These are phyloP conservation scores for Neoaliturus tenellus DNA, from an alignment of 2,888 invertebrate species.

Conservation along the genomic window DNA sequence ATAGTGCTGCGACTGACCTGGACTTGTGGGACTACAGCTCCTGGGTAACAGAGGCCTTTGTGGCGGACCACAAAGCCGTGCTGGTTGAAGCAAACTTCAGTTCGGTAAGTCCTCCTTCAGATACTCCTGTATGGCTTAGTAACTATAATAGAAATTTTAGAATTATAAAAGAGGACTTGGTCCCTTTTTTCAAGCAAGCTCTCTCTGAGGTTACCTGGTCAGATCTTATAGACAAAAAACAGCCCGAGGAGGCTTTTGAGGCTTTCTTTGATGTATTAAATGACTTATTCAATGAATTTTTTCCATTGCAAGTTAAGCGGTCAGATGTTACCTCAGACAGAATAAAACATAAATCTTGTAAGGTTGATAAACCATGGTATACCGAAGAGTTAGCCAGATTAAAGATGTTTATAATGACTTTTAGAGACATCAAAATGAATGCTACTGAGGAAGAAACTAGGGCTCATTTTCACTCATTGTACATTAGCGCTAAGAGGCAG, in stretches of 20 bases:
- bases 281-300: neutral
- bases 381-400: neutral
- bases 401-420: neutral
- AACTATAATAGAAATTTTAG: neutral
- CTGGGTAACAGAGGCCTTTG: neutral
- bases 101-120: neutral
- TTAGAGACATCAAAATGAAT: neutral
- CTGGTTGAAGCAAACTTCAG: neutral
- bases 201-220: neutral
- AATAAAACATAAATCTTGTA: neutral
- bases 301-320: neutral
- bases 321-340: neutral
- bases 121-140: neutral
- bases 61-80: conserved; percentile 7
- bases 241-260: neutral
- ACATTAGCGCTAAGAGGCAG: neutral
- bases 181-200: neutral
- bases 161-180: neutral
- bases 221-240: neutral
- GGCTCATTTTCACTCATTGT: neutral
- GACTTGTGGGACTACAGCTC: neutral
- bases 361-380: too few relatives aligned
- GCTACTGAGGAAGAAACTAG: neutral
- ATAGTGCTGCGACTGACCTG: neutral
- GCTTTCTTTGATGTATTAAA: neutral